Base-by-base conservation (phyloP, 1,140 invertebrate species). In the Penaeus vannamei region DNA sequence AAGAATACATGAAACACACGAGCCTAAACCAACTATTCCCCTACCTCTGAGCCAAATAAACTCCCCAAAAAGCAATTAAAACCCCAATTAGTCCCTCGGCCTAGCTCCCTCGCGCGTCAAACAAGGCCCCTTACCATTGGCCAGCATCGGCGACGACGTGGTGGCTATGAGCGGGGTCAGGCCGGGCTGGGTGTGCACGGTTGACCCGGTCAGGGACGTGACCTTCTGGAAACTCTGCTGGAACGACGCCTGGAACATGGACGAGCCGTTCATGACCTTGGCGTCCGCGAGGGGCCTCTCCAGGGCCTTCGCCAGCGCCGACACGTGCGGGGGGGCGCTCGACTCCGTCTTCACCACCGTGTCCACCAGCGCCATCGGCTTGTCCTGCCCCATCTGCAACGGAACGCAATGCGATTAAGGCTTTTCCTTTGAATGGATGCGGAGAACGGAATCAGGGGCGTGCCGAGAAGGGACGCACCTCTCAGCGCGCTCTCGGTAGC, bases 81-180 rank as follows among this genome's bases (percentile, higher is more conserved):
- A 42, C 36, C 36, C 36, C 3, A 1, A 36, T 36, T 1, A 1
- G 36, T 36, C 36, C 36, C 36, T 36, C 36, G 36, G 36, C 36
- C 36, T 5, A n/a, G 36, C 36, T 5, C 5, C 36, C 36, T 36
- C 36, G 36, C 36, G 36, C 36, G 2, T 5, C 36, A 5, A 22
- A 32, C 14, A 22, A 36, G 20, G 5, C 62, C 22, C 69, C 90
- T 88, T 62, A 92, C 92, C 91, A 90, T 92, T 92, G 32, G 87
- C 86, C 42, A 92, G 83, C 84, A 91, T 91, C 29, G 89, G 82
- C 20, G 91, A 83, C 29, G 92, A 84, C 84, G 90, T 90, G 90
- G 91, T 91, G 32, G 92, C 90, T 46, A 91, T 81, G 36, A 90
- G 89, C 83, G 92, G 72, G 90, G 92, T 91, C 91, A 92, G 77